Evolutionary conservation across 1,140 invertebrate species (phyloP).

Genomic region (Drosophila leontia): DNA sequence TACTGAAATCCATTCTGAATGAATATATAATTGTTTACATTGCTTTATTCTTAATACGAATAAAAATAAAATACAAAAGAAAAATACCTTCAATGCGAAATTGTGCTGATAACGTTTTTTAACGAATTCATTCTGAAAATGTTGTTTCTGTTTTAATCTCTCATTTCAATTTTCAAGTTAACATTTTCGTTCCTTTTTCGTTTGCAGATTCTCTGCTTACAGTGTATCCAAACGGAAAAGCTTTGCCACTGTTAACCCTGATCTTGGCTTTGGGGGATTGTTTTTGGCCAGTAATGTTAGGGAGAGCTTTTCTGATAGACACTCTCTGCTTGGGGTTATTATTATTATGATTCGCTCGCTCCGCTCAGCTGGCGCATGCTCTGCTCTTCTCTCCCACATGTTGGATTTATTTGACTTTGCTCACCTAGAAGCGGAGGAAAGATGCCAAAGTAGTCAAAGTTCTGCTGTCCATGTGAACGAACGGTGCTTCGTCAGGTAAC

Average conservation of each 20-base stretch:
- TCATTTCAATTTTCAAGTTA: no score
- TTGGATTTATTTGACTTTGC: conserved; percentile 25
- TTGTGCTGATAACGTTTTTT: neutral
- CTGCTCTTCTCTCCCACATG: conserved; percentile 46
- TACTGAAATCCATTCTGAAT: neutral
- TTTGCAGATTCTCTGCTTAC: neutral
- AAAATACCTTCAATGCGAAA: no score
- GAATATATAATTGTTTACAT: neutral
- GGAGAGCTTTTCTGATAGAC: conserved; percentile 31
- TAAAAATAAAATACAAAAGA: neutral
- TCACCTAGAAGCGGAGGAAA: conserved; percentile 38
- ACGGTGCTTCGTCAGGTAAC: conserved; percentile 33
- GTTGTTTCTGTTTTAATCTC: no score
- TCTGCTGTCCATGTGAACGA: conserved; percentile 48
- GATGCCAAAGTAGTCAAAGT: conserved; percentile 39
- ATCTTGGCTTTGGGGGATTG: conserved; percentile 33
- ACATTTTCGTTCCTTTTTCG: no score
- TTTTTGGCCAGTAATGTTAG: conserved; percentile 30
- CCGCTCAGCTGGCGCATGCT: conserved; percentile 37
- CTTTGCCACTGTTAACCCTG: conserved; percentile 28
- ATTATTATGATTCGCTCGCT: conserved; percentile 7
- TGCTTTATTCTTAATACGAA: neutral
- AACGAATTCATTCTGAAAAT: no score
- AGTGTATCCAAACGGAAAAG: conserved; percentile 10
- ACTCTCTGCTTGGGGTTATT: conserved; percentile 2